Evolutionary conservation across 2,113 vertebrate genomes (phyloP).

Genomic region (Pelusios castaneus): DNA sequence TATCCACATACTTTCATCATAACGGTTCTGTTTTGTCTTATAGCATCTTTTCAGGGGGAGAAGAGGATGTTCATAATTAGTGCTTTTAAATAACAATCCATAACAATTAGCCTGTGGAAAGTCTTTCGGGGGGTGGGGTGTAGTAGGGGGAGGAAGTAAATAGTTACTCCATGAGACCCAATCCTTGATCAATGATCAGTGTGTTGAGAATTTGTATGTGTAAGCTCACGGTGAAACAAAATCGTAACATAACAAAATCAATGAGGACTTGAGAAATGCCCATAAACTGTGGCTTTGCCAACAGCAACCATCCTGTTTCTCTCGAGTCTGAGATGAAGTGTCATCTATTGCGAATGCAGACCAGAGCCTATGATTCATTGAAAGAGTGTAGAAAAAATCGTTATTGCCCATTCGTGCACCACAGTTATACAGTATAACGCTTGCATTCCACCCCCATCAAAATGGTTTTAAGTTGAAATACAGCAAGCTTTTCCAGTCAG

Average conservation of each 20-base stretch:
- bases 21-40: background rate
- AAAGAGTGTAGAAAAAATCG: background rate
- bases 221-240: background rate
- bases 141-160: no score
- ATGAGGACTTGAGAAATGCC: background rate
- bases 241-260: background rate
- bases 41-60: background rate
- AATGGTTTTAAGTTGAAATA: constrained; percentile 19
- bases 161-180: background rate
- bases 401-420: background rate
- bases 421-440: background rate
- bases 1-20: background rate
- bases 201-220: background rate
- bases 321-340: background rate
- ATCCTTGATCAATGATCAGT: background rate
- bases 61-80: background rate
- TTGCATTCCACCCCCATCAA: background rate
- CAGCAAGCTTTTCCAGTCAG: background rate
- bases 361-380: constrained; percentile 14
- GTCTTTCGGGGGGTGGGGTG: background rate
- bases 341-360: background rate
- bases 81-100: background rate
- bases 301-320: background rate
- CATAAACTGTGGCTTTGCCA: background rate
- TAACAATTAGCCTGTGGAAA: background rate